These are phyloP conservation scores for Lemur catta DNA, from an alignment of 2,797 vertebrate species.

Conservation along the genomic window DNA sequence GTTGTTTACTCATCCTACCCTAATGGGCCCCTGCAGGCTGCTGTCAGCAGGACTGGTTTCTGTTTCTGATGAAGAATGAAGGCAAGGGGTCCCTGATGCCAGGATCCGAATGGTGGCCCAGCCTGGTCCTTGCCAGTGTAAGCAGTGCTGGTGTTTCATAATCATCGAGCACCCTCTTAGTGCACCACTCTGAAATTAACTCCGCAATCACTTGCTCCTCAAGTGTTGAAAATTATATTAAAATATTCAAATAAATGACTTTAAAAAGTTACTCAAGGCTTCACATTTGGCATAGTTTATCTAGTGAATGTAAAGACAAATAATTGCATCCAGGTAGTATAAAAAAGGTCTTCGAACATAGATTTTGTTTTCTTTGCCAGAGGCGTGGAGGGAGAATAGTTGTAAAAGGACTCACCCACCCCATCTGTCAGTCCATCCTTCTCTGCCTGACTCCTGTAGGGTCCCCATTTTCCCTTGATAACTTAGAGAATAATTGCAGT, in stretches of 20 bases:
- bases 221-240: not conserved
- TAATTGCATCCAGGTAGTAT: not conserved
- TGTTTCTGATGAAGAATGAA: conserved; percentile 59
- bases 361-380: not conserved
- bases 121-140: not conserved
- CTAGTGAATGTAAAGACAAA: not conserved
- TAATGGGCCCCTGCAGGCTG: conserved; percentile 49
- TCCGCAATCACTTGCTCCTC: not conserved
- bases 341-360: not conserved
- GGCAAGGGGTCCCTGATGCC: conserved; percentile 18
- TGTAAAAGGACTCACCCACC: not conserved
- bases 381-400: not conserved
- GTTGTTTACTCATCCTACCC: conserved; percentile 29
- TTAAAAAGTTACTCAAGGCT: not conserved
- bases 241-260: conserved; percentile 17
- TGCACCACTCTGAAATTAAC: not conserved
- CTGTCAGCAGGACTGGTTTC: conserved; percentile 45
- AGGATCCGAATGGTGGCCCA: not conserved
- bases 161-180: not conserved
- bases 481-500: not conserved
- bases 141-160: conserved; percentile 28
- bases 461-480: not conserved
- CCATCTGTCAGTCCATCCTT: not conserved
- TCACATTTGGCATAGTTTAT: conserved; percentile 7
- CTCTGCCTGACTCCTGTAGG: not conserved